Base-by-base conservation (phyloP, 2,888 invertebrate genomes). In the Drosophila falleni region DNA sequence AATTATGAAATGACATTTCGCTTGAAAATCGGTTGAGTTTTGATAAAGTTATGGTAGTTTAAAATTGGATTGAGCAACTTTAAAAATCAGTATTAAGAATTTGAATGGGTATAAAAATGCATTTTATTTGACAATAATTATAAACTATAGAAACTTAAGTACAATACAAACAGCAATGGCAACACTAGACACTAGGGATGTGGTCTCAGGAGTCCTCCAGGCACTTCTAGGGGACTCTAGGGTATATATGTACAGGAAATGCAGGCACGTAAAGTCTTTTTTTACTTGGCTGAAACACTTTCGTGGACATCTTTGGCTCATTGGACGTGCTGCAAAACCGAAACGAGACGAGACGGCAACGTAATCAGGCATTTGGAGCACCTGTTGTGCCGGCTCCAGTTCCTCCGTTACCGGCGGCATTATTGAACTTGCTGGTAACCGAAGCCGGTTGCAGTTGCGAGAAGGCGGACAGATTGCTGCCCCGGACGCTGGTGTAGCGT, bases 401-500 rank as follows among this genome's bases (percentile, higher is more conserved):
- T 10, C 71, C 78, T 26, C 16, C 37, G 29, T 26, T 26, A 2
- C n/a, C 41, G 10, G 44, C 54, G 11, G 74, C 84, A 42, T 86
- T 83, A 3, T 74, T 85, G 13, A 80, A 88, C 19, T 86, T 80
- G 49, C 80, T 81, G 59, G 67, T 71, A 44, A 75, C 73, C 64
- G 78, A 79, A 11, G 55, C 80, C 19, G 85, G 84, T 62, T 69
- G 90, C 53, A 75, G 80, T 63, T 89, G 70, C 71, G 86, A 69
- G 82, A 90, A 78, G 77, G 89, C 91, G 3, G 92, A 92, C 49
- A 90, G 74, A 72, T 91, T 92, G 71, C 91, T 92, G 51, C 84
- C 89, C 10, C 92, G 76, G 0, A 92, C 91, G 35, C 92, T 92
- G 39, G 92, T 92, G 54, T 92, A 92, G 29, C 92, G 88, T 60